Evolutionary conservation across 2,113 vertebrate species (phyloP).

Genomic region (Ellobius talpinus): DNA sequence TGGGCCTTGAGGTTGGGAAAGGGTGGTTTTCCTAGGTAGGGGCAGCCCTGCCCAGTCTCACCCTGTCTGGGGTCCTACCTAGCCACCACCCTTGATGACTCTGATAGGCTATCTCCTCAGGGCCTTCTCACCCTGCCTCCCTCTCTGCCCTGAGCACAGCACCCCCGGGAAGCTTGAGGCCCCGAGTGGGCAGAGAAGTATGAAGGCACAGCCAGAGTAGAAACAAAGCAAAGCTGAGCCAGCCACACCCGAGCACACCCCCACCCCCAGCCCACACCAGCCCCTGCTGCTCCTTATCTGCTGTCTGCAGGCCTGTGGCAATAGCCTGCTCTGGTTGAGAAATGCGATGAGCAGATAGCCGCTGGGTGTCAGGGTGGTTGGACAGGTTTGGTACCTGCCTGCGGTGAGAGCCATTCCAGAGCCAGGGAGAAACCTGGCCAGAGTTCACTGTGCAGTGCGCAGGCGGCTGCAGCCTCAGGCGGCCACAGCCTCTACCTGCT

Average conservation of each 20-base stretch:
- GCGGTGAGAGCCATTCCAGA: neutral
- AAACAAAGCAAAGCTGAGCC: conserved; percentile 7
- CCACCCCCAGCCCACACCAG: neutral
- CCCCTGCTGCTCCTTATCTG: neutral
- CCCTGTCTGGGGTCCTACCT: neutral
- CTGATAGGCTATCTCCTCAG: neutral
- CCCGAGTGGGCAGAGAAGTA: neutral
- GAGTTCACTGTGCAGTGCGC: neutral
- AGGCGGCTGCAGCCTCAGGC: neutral
- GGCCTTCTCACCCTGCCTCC: neutral
- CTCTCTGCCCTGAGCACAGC: neutral
- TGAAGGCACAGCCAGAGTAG: neutral
- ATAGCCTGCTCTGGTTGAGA: neutral
- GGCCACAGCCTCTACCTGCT: neutral
- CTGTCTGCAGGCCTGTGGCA: conserved; percentile 5
- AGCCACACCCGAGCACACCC: neutral
- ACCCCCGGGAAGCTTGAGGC: neutral
- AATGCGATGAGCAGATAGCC: conserved; percentile 64
- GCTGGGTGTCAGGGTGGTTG: neutral
- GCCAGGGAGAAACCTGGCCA: neutral
- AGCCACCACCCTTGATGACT: fast-evolving
- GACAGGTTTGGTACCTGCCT: conserved; percentile 68
- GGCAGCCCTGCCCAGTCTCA: neutral
- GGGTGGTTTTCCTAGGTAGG: neutral
- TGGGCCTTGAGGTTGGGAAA: neutral